A percentile compares a stretch with the other conserved stretches of the same genome.
Evolutionary conservation across 2,797 vertebrate species (phyloP).

Genomic region (Orestias chungarensis): DNA sequence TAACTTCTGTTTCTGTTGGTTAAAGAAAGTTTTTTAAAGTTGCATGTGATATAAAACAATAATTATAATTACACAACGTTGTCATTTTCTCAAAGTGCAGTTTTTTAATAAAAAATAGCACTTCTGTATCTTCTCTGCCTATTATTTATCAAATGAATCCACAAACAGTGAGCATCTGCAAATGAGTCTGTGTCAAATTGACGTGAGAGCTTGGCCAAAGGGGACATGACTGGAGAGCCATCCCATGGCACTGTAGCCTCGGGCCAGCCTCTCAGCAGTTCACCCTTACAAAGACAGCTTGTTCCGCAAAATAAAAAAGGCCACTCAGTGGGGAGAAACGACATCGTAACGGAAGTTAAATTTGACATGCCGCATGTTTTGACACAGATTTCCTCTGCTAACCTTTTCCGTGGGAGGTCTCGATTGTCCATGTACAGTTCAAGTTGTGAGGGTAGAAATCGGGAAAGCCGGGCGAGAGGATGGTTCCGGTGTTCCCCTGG

Average conservation of each 20-base stretch:
- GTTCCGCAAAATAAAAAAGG: constrained; percentile 58
- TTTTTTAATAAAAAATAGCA: neutral
- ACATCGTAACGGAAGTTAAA: constrained; percentile 62
- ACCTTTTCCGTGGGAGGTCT: constrained; percentile 98
- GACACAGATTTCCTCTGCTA: constrained; percentile 57
- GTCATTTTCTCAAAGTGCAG: constrained; percentile 11
- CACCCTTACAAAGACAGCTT: constrained; percentile 49
- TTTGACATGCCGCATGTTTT: constrained; percentile 62
- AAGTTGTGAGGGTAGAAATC: constrained; percentile 99
- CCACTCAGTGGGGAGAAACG: constrained; percentile 47
- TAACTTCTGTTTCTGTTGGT: neutral
- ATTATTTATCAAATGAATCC: constrained; percentile 43
- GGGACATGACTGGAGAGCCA: constrained; percentile 41
- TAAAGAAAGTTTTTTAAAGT: neutral
- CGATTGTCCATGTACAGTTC: constrained; percentile 98
- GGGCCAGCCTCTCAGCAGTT: constrained; percentile 56
- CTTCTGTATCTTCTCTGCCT: constrained; percentile 2
- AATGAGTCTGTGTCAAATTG: constrained; percentile 49
- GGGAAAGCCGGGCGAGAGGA: constrained; percentile 96
- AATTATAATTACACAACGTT: neutral
- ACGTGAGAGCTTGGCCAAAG: constrained; percentile 43
- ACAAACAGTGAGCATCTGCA: constrained; percentile 23
- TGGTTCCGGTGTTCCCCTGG: constrained; percentile 92
- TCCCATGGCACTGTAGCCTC: constrained; percentile 44
- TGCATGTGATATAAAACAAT: neutral